These are phyloP conservation scores for Drosophila seguyi DNA, from an alignment of 1,140 invertebrate genomes.

Conservation along the genomic window DNA sequence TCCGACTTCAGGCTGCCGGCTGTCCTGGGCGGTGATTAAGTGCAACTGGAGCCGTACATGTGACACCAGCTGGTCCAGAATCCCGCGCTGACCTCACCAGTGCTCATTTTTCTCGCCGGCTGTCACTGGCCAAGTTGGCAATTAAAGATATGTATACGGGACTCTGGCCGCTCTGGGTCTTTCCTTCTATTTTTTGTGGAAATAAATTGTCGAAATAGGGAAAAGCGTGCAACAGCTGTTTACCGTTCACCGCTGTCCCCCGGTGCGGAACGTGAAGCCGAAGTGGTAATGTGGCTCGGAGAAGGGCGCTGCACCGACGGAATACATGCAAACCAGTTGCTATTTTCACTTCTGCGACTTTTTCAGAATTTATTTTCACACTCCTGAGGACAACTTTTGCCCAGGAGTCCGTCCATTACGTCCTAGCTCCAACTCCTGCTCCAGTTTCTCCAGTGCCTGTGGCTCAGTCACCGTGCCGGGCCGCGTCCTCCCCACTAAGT, in stretches of 20 bases:
- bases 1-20: conserved; percentile 22
- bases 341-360: conserved; percentile 57
- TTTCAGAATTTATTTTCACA: conserved; percentile 83
- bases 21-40: conserved; percentile 76
- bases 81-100: conserved; percentile 42
- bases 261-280: conserved; percentile 1
- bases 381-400: conserved; percentile 76
- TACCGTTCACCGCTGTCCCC: conserved; percentile 35
- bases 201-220: conserved; percentile 73
- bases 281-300: conserved; percentile 19
- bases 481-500: conserved; percentile 13
- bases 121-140: conserved; percentile 80
- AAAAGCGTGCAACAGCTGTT: conserved; percentile 77
- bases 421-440: conserved; percentile 8
- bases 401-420: conserved; percentile 19
- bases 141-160: conserved; percentile 73
- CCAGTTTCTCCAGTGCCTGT: conserved; percentile 1
- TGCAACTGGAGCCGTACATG: conserved; percentile 51
- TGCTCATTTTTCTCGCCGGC: conserved; percentile 70
- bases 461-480: neutral
- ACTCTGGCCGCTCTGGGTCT: conserved; percentile 11
- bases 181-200: conserved; percentile 42
- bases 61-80: conserved; percentile 55
- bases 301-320: conserved; percentile 9
- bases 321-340: conserved; percentile 71